Percentiles rank a stretch among this genome's conserved stretches.
phyloP scores from a whole-genome alignment of 2,113 vertebrate species.

The Beaufortia kweichowensis region DNA sequence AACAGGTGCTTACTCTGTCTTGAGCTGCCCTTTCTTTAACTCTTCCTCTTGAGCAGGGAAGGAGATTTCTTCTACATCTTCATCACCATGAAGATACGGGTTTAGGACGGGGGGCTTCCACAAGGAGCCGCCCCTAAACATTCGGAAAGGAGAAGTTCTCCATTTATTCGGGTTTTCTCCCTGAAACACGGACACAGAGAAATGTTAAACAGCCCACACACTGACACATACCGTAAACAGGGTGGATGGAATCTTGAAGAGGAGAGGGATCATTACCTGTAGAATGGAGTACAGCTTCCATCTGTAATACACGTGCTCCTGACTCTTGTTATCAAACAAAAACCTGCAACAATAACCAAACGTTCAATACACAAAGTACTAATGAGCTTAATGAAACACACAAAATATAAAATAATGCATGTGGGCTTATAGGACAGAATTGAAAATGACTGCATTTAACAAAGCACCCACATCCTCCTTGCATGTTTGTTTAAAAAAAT shows the following conservation, averaged over 20 bases:
- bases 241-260: background rate
- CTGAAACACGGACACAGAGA: slow-evolving; percentile 49
- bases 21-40: slow-evolving; percentile 79
- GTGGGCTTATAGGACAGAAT: too few relatives aligned
- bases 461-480: too few relatives aligned
- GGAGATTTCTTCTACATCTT: slow-evolving; percentile 63
- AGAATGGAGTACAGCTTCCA: slow-evolving; percentile 81
- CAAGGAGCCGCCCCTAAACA: slow-evolving; percentile 78
- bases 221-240: background rate
- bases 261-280: slow-evolving; percentile 65
- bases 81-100: slow-evolving; percentile 69
- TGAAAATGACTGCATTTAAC: too few relatives aligned
- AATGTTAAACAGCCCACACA: background rate
- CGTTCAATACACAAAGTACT: background rate
- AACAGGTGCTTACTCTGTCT: slow-evolving; percentile 73
- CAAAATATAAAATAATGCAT: background rate
- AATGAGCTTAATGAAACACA: background rate
- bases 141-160: slow-evolving; percentile 74
- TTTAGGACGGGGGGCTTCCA: slow-evolving; percentile 78
- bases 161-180: slow-evolving; percentile 75
- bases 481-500: too few relatives aligned
- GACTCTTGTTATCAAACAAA: slow-evolving; percentile 81
- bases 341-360: slow-evolving; percentile 66
- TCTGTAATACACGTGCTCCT: slow-evolving; percentile 80
- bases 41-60: slow-evolving; percentile 69